Evolutionary conservation across 1,140 invertebrate genomes (phyloP).

Genomic region (Drosophila bocki): DNA sequence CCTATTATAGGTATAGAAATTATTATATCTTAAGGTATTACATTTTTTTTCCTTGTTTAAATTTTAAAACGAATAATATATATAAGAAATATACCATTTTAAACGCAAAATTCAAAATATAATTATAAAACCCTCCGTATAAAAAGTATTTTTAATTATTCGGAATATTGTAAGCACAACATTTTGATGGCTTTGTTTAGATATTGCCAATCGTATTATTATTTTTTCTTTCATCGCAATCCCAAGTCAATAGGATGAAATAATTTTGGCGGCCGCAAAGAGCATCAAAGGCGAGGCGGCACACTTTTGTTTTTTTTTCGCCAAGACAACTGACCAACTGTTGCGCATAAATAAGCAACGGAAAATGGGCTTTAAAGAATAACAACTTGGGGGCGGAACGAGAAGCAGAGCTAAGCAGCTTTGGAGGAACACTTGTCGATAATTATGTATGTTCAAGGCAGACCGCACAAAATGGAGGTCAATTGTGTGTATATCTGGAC

Average conservation of each 20-base stretch:
- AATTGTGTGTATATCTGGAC: slow-evolving; percentile 42
- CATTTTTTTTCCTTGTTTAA: not conserved
- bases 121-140: not conserved
- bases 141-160: not conserved
- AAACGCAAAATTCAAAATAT: not conserved
- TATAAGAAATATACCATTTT: no score
- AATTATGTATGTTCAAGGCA: slow-evolving; percentile 70
- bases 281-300: slow-evolving; percentile 35
- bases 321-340: slow-evolving; percentile 63
- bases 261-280: slow-evolving; percentile 7
- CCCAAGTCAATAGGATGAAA: slow-evolving; percentile 20
- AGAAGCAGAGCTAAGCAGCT: slow-evolving; percentile 52
- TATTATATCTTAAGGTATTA: not conserved
- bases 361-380: slow-evolving; percentile 53
- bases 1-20: fast-evolving
- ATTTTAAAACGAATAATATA: no score
- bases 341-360: slow-evolving; percentile 72
- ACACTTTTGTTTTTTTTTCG: slow-evolving; percentile 45
- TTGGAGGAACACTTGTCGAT: slow-evolving; percentile 52
- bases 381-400: slow-evolving; percentile 11
- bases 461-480: slow-evolving; percentile 68
- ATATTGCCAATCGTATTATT: slow-evolving; percentile 9
- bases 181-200: not conserved
- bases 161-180: not conserved
- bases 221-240: slow-evolving; percentile 27